Base-by-base conservation (phyloP, 2,797 vertebrate genomes). In the Parambassis ranga region DNA sequence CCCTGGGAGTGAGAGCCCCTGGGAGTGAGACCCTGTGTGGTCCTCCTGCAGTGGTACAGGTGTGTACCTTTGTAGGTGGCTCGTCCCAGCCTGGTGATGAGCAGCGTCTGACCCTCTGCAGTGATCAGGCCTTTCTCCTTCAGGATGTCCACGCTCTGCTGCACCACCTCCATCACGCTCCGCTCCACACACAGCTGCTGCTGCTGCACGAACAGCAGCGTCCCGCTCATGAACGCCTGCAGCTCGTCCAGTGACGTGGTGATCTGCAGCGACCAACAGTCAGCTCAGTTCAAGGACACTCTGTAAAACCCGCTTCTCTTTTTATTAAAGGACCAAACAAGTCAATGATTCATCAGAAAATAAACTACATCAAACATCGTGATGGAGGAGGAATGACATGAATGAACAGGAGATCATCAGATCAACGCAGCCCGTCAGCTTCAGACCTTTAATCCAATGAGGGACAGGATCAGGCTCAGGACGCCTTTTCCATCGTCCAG, bases 41-140 rank as follows among this genome's bases (percentile, higher is more conserved):
- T n/a, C n/a, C n/a, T n/a, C n/a, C n/a, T n/a, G n/a, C n/a, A n/a
- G n/a, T n/a, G n/a, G n/a, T n/a, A n/a, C n/a, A n/a, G n/a, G 13
- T 3, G 11, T 59, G 87, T 72, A 96, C 97, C 95, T 91, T 99
- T 98, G 48, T 89, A 98, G 0, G 96, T 91, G 23, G 97, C 97
- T 74, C 69, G 91, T 10, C 97, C 97, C 75, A 99, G 78, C 2
- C 72, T 90, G 57, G 97, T 98, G 75, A 98, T 85, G 23, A 75
- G 79, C 38, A 98, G 89, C 0, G 8, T 22, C 3, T 80, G 72
- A 0, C 70, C 59, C 4, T 59, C 44, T 8, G 36, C 66, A 9
- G 84, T 84, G 13, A 98, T 42, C 3, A 98, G 95, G 5, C 85
- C 89, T 62, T 94, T 96, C 63, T 93, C 86, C 76, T 79, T 78